A percentile compares a stretch with the other conserved stretches of the same genome.
These are phyloP conservation scores for Aproaerema taeniolella DNA, from an alignment of 2,888 invertebrate genomes.

Conservation along the genomic window DNA sequence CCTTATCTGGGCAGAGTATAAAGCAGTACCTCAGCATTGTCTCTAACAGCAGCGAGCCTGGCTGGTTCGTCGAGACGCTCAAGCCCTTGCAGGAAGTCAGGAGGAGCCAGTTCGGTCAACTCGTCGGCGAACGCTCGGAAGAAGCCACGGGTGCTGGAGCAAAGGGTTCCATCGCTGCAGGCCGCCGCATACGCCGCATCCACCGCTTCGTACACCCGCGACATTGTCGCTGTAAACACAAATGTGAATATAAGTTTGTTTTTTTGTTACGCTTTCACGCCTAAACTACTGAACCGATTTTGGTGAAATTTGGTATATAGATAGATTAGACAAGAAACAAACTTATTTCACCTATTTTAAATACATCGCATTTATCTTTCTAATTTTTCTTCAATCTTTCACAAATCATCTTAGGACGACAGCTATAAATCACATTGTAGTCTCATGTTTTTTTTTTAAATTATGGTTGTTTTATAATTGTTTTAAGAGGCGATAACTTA, in stretches of 20 bases:
- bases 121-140: constrained; percentile 82
- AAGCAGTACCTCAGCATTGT: constrained; percentile 70
- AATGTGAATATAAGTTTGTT: neutral
- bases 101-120: constrained; percentile 67
- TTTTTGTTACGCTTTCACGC: too few relatives aligned
- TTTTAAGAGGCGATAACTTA: too few relatives aligned
- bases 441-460: too few relatives aligned
- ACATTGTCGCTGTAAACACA: constrained; percentile 39
- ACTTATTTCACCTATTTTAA: too few relatives aligned
- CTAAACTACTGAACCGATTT: too few relatives aligned
- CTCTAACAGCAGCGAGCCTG: constrained; percentile 74
- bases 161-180: constrained; percentile 86
- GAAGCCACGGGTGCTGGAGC: constrained; percentile 85
- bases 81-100: constrained; percentile 80
- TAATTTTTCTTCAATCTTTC: too few relatives aligned
- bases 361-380: too few relatives aligned
- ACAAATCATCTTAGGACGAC: too few relatives aligned
- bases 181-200: constrained; percentile 76
- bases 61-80: constrained; percentile 62
- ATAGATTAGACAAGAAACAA: too few relatives aligned
- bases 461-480: too few relatives aligned
- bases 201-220: constrained; percentile 47
- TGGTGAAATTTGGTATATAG: too few relatives aligned
- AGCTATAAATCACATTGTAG: too few relatives aligned
- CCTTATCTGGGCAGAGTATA: constrained; percentile 10